Percentiles rank a stretch among this genome's conserved stretches.
Evolutionary conservation across 2,888 invertebrate genomes (phyloP).

Genomic region (Caenorhabditis wallacei): DNA sequence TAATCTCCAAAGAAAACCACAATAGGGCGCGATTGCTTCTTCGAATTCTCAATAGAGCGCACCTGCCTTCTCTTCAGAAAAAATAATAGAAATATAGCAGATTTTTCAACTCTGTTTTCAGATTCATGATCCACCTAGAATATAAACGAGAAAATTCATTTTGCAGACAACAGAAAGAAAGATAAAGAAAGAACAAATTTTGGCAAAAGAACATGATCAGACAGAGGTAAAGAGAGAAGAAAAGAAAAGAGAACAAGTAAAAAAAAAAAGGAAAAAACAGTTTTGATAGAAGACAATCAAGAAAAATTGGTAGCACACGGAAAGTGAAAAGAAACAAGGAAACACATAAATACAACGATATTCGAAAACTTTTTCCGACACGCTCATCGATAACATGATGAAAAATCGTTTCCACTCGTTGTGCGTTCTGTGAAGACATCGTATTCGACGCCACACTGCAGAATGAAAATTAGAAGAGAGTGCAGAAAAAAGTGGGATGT

Average conservation of each 20-base stretch:
- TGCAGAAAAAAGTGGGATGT: too few relatives aligned
- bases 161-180: not conserved
- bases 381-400: conserved; percentile 3
- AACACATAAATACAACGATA: conserved; percentile 31
- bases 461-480: not conserved
- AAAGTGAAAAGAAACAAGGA: conserved; percentile 7
- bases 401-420: not conserved
- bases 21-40: too few relatives aligned
- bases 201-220: conserved; percentile 3
- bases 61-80: too few relatives aligned
- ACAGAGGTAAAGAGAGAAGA: not conserved
- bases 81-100: too few relatives aligned
- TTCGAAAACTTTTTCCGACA: conserved; percentile 12
- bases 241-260: not conserved
- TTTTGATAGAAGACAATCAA: conserved; percentile 15
- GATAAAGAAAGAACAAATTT: conserved; percentile 3
- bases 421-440: conserved; percentile 20
- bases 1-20: too few relatives aligned
- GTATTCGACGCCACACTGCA: conserved; percentile 10
- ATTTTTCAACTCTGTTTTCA: too few relatives aligned
- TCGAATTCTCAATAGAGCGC: too few relatives aligned
- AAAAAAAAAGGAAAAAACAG: not conserved
- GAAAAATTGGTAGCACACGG: not conserved
- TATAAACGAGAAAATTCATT: not conserved
- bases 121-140: too few relatives aligned